These are phyloP conservation scores for Aotus griseimembra DNA, from an alignment of 2,797 vertebrate genomes.

Conservation along the genomic window DNA sequence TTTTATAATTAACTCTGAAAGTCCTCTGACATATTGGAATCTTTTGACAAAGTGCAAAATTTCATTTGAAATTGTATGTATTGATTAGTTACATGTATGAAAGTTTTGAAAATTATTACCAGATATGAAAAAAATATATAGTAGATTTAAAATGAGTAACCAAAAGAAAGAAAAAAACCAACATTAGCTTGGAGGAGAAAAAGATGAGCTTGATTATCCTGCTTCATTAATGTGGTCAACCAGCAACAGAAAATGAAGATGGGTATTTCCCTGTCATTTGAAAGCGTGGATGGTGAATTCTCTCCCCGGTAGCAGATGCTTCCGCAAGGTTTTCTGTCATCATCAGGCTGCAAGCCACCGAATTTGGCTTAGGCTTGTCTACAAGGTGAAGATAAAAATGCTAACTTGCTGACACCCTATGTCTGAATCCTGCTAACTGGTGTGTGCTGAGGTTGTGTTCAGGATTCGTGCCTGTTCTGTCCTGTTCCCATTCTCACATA, in stretches of 20 bases:
- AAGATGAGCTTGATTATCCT: not conserved
- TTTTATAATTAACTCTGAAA: conserved; percentile 42
- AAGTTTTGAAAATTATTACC: conserved; percentile 23
- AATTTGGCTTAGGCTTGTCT: not conserved
- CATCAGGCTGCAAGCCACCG: not conserved
- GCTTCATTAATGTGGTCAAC: not conserved
- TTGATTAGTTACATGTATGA: not conserved
- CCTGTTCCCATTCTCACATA: too few species aligned
- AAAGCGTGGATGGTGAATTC: not conserved
- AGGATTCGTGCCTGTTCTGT: not conserved
- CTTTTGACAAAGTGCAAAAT: not conserved
- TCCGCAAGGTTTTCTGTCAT: not conserved
- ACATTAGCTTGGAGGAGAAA: not conserved
- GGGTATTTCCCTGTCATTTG: not conserved
- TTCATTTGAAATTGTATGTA: conserved; percentile 11
- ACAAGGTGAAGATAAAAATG: not conserved
- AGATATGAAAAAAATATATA: conserved; percentile 34
- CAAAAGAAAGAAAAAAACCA: not conserved
- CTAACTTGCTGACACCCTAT: not conserved
- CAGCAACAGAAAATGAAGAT: not conserved
- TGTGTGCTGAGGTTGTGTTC: not conserved
- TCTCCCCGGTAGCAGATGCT: not conserved
- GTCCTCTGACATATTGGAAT: not conserved
- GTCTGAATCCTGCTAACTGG: not conserved
- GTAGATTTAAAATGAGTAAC: not conserved